Evolutionary conservation across 1,140 invertebrate species (phyloP).

Genomic region (Thalassaphorura encarpata): DNA sequence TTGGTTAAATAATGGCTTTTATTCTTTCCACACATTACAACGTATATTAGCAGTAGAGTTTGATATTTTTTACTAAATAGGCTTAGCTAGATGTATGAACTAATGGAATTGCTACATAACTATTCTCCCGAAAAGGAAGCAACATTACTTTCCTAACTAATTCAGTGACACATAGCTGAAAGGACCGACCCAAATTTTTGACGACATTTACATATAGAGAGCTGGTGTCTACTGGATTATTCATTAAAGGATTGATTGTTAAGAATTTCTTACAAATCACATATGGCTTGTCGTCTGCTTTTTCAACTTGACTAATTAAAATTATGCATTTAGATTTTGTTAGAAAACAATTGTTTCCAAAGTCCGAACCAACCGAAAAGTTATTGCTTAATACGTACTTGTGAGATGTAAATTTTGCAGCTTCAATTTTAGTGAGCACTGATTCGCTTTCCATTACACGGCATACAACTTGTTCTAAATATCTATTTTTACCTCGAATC

Average conservation of each 20-base stretch:
- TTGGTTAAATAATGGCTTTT: too few relatives aligned
- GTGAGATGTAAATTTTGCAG: not conserved
- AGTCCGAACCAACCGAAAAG: too few relatives aligned
- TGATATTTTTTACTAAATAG: too few relatives aligned
- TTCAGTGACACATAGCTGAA: too few relatives aligned
- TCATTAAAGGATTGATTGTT: not conserved
- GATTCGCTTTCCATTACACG: not conserved
- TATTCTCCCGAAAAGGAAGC: too few relatives aligned
- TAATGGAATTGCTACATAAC: too few relatives aligned
- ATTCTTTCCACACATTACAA: too few relatives aligned
- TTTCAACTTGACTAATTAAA: not conserved
- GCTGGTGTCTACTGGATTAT: not conserved
- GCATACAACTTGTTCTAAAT: not conserved
- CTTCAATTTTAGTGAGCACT: not conserved
- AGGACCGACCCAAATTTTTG: too few relatives aligned
- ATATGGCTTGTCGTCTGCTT: not conserved
- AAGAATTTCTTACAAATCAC: not conserved
- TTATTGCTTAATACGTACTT: not conserved
- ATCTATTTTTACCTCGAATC: not conserved
- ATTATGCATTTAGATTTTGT: not conserved
- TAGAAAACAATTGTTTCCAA: conserved; percentile 1
- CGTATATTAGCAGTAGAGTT: too few relatives aligned
- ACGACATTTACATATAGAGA: not conserved
- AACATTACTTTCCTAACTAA: too few relatives aligned
- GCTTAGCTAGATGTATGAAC: too few relatives aligned